Evolutionary conservation across 2,888 invertebrate species (phyloP).

Genomic region (Vandiemenella viatica): DNA sequence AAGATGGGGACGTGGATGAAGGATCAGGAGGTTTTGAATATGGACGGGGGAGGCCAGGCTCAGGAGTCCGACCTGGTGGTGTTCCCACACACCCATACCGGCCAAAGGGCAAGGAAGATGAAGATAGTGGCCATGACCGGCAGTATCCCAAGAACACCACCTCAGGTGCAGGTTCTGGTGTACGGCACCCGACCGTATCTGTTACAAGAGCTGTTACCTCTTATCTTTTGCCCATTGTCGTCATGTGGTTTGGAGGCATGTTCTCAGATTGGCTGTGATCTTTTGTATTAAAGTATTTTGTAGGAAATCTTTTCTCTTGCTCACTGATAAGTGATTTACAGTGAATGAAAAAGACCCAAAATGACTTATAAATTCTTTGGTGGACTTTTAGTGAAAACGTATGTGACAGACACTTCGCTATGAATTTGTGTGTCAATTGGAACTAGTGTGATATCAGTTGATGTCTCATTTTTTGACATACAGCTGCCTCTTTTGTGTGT

Average conservation of each 20-base stretch:
- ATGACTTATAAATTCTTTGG: no score
- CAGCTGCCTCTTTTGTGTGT: no score
- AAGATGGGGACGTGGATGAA: constrained; percentile 24
- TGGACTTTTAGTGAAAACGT: no score
- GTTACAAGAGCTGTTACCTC: constrained; percentile 49
- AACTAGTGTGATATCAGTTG: no score
- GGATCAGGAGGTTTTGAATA: constrained; percentile 27
- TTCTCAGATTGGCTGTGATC: constrained; percentile 70
- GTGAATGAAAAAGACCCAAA: no score
- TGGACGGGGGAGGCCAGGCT: constrained; percentile 8
- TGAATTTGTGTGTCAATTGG: no score
- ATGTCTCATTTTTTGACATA: no score
- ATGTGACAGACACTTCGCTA: no score
- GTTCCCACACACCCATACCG: constrained; percentile 16
- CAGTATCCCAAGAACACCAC: constrained; percentile 18
- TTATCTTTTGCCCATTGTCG: constrained; percentile 65
- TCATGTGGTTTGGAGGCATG: constrained; percentile 74
- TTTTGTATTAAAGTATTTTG: no score
- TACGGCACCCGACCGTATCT: constrained; percentile 32
- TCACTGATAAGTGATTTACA: no score
- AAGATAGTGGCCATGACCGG: neutral
- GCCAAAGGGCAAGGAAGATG: constrained; percentile 17
- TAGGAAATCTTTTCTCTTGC: no score
- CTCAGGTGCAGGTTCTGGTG: constrained; percentile 26
- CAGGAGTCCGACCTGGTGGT: constrained; percentile 14